A percentile compares a stretch with the other conserved stretches of the same genome.
phyloP scores from a whole-genome alignment of 37 sponge, comb jelly and placozoan species.

The Trichoplax adhaerens region DNA sequence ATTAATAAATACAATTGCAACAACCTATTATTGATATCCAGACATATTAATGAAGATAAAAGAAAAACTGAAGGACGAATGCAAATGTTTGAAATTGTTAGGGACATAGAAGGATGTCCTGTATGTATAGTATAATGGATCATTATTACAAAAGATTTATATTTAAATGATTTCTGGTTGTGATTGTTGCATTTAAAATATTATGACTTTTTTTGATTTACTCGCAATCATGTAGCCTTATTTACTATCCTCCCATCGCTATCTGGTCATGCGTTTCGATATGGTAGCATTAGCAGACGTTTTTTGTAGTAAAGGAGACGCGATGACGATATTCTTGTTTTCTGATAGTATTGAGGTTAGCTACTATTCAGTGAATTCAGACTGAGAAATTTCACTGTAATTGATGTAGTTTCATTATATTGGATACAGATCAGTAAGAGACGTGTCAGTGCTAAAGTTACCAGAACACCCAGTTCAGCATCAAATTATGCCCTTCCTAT shows the following conservation, averaged over 20 bases:
- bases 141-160: neutral
- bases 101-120: slow-evolving; percentile 75
- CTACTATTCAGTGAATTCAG: neutral
- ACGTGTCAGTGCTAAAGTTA: neutral
- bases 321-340: slow-evolving; percentile 46
- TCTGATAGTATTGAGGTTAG: slow-evolving; percentile 74
- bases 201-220: neutral
- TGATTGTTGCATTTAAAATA: neutral
- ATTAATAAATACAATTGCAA: neutral
- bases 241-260: slow-evolving; percentile 43
- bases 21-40: slow-evolving; percentile 5
- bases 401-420: neutral
- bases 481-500: neutral
- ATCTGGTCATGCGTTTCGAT: slow-evolving; percentile 36
- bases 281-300: slow-evolving; percentile 33
- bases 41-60: slow-evolving; percentile 85
- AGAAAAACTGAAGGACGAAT: slow-evolving; percentile 76
- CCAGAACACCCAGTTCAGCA: neutral
- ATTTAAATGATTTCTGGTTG: too few relatives aligned
- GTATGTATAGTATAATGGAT: slow-evolving; percentile 20
- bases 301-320: slow-evolving; percentile 18
- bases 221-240: slow-evolving; percentile 19
- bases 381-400: neutral
- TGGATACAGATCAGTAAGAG: slow-evolving; percentile 1
- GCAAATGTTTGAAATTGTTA: slow-evolving; percentile 76